These are phyloP conservation scores for Parnassius smintheus DNA, from an alignment of 2,888 invertebrate genomes.

Conservation along the genomic window DNA sequence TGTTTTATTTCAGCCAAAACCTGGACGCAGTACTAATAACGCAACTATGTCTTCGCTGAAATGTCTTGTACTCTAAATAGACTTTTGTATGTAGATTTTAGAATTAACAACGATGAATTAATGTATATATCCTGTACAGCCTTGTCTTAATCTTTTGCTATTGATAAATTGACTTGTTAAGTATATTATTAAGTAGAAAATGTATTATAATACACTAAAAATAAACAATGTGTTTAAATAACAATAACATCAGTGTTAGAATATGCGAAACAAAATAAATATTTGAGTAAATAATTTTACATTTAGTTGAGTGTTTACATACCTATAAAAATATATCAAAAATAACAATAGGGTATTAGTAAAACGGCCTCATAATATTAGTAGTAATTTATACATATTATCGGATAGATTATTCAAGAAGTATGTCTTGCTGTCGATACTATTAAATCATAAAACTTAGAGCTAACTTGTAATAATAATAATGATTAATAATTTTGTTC, in stretches of 20 bases:
- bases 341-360: constrained; percentile 36
- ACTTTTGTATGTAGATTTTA: constrained; percentile 12
- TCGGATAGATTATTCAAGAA: constrained; percentile 65
- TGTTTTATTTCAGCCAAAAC: constrained; percentile 85
- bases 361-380: constrained; percentile 50
- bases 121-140: constrained; percentile 60
- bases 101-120: constrained; percentile 12
- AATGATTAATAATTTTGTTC: constrained; percentile 18
- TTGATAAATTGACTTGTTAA: constrained; percentile 53
- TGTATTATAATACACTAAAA: constrained; percentile 31
- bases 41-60: constrained; percentile 27
- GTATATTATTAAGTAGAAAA: constrained; percentile 44
- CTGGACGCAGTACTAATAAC: constrained; percentile 89
- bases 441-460: constrained; percentile 31
- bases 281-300: too few species aligned
- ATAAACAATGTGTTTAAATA: constrained; percentile 8
- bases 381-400: constrained; percentile 59
- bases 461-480: constrained; percentile 32
- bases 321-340: constrained; percentile 21
- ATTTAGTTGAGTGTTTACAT: too few species aligned
- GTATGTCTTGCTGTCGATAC: constrained; percentile 41
- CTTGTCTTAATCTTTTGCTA: constrained; percentile 55
- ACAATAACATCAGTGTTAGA: constrained; percentile 9
- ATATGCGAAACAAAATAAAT: constrained; percentile 5
- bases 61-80: constrained; percentile 13